A percentile compares a stretch with the other conserved stretches of the same genome.
Evolutionary conservation across 1,140 invertebrate species (phyloP).

Genomic region (Plutomurus gul): DNA sequence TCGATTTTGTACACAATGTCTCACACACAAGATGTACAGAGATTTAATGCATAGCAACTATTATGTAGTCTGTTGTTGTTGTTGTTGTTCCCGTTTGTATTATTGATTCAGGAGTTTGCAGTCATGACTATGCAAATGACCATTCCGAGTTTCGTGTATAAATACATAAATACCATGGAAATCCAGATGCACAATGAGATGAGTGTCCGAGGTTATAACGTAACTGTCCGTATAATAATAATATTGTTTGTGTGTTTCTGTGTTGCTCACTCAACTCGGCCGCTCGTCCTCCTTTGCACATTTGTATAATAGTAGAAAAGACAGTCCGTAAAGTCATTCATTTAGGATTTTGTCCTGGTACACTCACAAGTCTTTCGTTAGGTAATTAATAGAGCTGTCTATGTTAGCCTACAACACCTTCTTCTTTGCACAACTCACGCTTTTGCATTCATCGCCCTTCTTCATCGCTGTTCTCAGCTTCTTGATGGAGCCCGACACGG

Average conservation of each 20-base stretch:
- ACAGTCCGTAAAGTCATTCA: constrained; percentile 38
- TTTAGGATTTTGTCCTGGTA: constrained; percentile 38
- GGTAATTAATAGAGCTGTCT: constrained; percentile 12
- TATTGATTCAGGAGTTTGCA: background rate
- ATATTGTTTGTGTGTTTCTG: background rate
- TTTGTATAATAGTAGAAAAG: constrained; percentile 34
- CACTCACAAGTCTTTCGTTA: constrained; percentile 39
- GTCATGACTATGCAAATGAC: constrained; percentile 20
- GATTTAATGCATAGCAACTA: constrained; percentile 5
- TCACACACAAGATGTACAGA: background rate
- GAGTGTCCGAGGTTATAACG: constrained; percentile 10
- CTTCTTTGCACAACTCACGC: constrained; percentile 49
- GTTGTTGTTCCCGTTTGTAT: background rate
- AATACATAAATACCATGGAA: constrained; percentile 23
- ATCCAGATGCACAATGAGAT: constrained; percentile 18
- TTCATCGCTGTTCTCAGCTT: constrained; percentile 53
- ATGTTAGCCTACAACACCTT: constrained; percentile 42
- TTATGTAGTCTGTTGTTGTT: background rate
- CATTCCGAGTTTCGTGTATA: constrained; percentile 21
- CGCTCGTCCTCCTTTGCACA: constrained; percentile 22
- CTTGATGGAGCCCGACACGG: constrained; percentile 51
- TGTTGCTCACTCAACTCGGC: background rate
- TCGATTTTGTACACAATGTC: background rate
- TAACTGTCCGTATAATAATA: background rate
- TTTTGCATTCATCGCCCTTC: constrained; percentile 53